A percentile compares a stretch with the other conserved stretches of the same genome.
Conservation (phyloP, 23 tunicate genomes). For the Trididemnum clinides region DNA sequence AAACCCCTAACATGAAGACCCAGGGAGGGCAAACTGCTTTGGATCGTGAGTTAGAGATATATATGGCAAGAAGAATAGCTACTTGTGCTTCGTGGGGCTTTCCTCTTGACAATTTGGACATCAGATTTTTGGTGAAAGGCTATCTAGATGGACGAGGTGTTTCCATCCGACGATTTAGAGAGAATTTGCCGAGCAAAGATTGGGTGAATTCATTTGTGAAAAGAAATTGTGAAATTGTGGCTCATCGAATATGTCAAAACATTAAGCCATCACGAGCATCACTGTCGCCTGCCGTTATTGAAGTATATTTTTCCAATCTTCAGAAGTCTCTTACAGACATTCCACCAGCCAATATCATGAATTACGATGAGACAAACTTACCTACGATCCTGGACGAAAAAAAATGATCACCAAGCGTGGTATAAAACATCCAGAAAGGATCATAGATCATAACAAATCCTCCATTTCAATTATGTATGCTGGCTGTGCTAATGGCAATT, state of each 20-base stretch:
- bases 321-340: background rate
- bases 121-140: conserved; percentile 5
- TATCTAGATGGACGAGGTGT: conserved; percentile 25
- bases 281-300: background rate
- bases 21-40: too few species aligned
- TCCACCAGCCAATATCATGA: conserved; percentile 2
- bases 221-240: background rate
- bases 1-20: too few species aligned
- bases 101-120: background rate
- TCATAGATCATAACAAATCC: conserved; percentile 21
- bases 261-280: conserved; percentile 9
- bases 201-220: conserved; percentile 7
- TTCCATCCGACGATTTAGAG: background rate
- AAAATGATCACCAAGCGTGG: conserved; percentile 9
- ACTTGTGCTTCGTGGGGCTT: background rate
- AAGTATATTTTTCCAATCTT: conserved; percentile 11
- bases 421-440: conserved; percentile 2
- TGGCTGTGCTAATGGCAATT: conserved; percentile 28
- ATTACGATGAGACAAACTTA: conserved; percentile 43
- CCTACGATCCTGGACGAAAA: conserved; percentile 26
- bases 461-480: conserved; percentile 17
- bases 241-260: conserved; percentile 9
- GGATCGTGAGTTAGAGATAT: too few species aligned
- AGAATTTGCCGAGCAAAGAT: conserved; percentile 29
- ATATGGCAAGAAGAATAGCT: background rate